These are phyloP conservation scores for Verasper variegatus DNA, from an alignment of 2,113 vertebrate genomes.

Conservation along the genomic window DNA sequence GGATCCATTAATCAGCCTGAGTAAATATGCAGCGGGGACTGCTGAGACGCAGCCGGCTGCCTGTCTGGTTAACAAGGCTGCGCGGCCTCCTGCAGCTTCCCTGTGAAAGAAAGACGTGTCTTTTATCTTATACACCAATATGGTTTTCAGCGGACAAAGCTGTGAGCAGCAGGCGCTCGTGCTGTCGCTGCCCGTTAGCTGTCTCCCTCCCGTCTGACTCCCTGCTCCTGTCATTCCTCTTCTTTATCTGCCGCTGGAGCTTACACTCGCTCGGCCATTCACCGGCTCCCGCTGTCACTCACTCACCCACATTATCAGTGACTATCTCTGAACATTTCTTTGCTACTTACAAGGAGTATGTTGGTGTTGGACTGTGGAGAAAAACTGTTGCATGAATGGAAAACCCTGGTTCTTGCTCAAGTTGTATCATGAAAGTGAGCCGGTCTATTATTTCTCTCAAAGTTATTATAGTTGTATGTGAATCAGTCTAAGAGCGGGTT, in stretches of 20 bases:
- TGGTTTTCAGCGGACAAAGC: constrained; percentile 59
- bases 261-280: constrained; percentile 25
- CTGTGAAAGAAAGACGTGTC: constrained; percentile 29
- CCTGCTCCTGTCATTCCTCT: constrained; percentile 31
- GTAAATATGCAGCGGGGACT: constrained; percentile 72
- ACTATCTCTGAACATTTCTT: constrained; percentile 1
- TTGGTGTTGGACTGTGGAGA: not conserved
- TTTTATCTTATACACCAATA: not conserved
- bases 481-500: not conserved
- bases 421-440: not conserved
- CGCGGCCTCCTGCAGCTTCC: constrained; percentile 56
- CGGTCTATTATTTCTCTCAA: not conserved
- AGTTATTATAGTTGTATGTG: not conserved
- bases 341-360: not conserved
- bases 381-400: too few relatives aligned
- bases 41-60: constrained; percentile 58
- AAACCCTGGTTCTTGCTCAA: not conserved
- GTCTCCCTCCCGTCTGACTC: constrained; percentile 29
- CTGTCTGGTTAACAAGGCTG: constrained; percentile 66
- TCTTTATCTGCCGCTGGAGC: constrained; percentile 21
- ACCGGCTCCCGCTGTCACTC: constrained; percentile 19
- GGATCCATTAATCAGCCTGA: constrained; percentile 30
- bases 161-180: not conserved
- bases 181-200: constrained; percentile 21
- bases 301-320: constrained; percentile 13